phyloP scores from a whole-genome alignment of 92 coral and sea anemone species.

The Galaxea fascicularis region DNA sequence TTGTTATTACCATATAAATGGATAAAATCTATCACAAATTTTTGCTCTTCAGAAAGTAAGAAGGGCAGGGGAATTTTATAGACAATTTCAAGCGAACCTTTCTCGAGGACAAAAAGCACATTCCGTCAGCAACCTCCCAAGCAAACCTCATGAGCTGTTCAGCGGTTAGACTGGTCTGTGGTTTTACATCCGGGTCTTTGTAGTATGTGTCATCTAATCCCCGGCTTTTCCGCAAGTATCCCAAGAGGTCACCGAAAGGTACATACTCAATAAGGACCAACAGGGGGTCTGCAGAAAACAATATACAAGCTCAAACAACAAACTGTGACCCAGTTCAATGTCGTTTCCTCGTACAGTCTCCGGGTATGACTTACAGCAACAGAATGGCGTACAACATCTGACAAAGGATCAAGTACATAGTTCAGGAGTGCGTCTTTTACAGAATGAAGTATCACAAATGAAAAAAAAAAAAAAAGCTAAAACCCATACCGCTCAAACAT shows the following conservation, averaged over 20 bases:
- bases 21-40: not conserved
- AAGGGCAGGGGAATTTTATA: not conserved
- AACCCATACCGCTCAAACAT: too few relatives aligned
- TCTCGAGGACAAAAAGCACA: constrained; percentile 66
- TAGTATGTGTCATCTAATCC: constrained; percentile 68
- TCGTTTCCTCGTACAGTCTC: too few relatives aligned
- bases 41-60: not conserved
- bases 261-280: constrained; percentile 66
- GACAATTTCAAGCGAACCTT: constrained; percentile 27
- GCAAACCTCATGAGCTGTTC: constrained; percentile 61
- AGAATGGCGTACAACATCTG: too few relatives aligned
- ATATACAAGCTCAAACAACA: too few relatives aligned
- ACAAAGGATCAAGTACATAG: too few relatives aligned
- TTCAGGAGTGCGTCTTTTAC: too few relatives aligned
- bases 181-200: constrained; percentile 65
- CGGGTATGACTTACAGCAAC: too few relatives aligned
- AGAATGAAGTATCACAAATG: too few relatives aligned
- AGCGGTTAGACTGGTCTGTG: constrained; percentile 58
- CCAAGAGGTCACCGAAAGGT: constrained; percentile 72
- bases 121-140: constrained; percentile 74
- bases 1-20: too few relatives aligned
- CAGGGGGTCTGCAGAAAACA: constrained; percentile 12
- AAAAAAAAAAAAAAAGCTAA: too few relatives aligned
- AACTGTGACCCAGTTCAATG: too few relatives aligned
- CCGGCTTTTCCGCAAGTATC: constrained; percentile 74